Evolutionary conservation across 2,797 vertebrate species (phyloP).

Genomic region (Rhodeus uyekii): DNA sequence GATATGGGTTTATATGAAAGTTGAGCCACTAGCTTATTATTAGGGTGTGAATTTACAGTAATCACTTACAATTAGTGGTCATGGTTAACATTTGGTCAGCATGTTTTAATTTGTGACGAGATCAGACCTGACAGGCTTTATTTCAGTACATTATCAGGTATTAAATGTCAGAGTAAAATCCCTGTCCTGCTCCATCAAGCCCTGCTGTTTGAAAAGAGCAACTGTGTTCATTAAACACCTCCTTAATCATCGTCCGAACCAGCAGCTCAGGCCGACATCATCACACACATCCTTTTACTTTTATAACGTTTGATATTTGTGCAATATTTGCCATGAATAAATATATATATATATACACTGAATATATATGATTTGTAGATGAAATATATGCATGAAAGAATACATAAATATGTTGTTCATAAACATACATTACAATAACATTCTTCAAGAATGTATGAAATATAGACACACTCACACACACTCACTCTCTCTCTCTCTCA

Average conservation of each 20-base stretch:
- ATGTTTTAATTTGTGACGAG: not conserved
- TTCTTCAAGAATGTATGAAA: no score
- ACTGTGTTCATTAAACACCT: not conserved
- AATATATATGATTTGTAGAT: no score
- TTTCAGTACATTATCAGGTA: not conserved
- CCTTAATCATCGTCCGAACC: not conserved
- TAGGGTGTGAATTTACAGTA: not conserved
- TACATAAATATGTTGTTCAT: no score
- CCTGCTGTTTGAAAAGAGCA: slow-evolving; percentile 29
- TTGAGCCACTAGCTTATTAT: not conserved
- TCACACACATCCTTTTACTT: not conserved
- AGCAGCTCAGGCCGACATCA: not conserved
- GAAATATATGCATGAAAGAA: no score
- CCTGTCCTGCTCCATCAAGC: slow-evolving; percentile 1
- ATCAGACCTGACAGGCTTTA: slow-evolving; percentile 14
- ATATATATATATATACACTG: no score
- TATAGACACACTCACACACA: no score
- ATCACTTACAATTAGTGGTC: slow-evolving; percentile 25
- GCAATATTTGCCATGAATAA: no score
- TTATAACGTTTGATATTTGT: no score
- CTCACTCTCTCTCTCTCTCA: no score
- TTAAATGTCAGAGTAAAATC: slow-evolving; percentile 8
- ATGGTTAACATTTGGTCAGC: slow-evolving; percentile 15
- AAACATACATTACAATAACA: no score
- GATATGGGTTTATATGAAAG: not conserved